Conservation (phyloP, 2,113 vertebrate species). For the Phaethon lepturus region DNA sequence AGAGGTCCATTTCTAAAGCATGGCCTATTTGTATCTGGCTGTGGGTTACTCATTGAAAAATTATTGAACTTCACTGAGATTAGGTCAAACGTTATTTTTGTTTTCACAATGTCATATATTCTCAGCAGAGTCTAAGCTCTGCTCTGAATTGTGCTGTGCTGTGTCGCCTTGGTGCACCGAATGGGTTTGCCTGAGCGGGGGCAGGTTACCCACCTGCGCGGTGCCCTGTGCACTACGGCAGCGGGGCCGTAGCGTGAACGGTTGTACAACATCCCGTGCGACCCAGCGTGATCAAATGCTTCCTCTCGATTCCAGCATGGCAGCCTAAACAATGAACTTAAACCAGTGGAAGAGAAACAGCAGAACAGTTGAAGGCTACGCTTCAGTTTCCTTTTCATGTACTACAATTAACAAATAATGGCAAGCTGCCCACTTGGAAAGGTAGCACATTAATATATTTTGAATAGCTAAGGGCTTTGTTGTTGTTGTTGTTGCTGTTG, state of each 20-base stretch:
- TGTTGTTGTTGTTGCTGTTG: not conserved
- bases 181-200: not conserved
- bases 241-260: fast-evolving
- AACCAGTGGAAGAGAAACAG: not conserved
- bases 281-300: not conserved
- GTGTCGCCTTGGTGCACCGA: fast-evolving
- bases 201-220: fast-evolving
- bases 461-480: not conserved
- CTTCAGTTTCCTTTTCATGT: not conserved
- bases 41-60: not conserved
- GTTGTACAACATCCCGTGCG: fast-evolving
- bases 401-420: not conserved
- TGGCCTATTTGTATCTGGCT: not conserved
- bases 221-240: not conserved
- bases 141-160: not conserved
- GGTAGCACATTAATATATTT: not conserved
- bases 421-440: slow-evolving; percentile 20
- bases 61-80: not conserved
- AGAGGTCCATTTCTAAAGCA: not conserved
- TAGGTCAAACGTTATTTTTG: not conserved
- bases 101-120: not conserved
- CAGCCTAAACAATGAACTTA: not conserved
- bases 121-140: not conserved
- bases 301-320: not conserved
- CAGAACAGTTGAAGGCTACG: not conserved